Evolutionary conservation across 1,140 invertebrate species (phyloP).

Genomic region (Sinella curviseta): DNA sequence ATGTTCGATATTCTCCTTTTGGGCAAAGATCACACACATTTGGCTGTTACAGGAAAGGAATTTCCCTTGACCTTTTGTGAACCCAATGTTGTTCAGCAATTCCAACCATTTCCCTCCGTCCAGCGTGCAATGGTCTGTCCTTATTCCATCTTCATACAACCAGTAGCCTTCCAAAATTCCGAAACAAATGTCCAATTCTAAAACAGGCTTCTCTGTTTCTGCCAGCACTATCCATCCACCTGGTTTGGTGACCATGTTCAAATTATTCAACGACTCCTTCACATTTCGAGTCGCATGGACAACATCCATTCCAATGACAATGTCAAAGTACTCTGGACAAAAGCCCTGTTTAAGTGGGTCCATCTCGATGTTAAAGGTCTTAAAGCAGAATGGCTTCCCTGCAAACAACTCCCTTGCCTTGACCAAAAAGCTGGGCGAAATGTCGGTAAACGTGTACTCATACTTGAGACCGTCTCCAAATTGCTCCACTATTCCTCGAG

Average conservation of each 20-base stretch:
- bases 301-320: constrained; percentile 28
- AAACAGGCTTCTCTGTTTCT: neutral
- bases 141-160: neutral
- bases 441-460: constrained; percentile 30
- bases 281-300: constrained; percentile 27
- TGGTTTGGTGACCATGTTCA: constrained; percentile 7
- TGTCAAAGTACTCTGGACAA: constrained; percentile 19
- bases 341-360: constrained; percentile 30
- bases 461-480: neutral
- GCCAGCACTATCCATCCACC: neutral
- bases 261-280: neutral
- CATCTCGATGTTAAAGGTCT: constrained; percentile 22
- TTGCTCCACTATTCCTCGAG: neutral
- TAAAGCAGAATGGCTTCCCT: neutral
- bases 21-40: neutral
- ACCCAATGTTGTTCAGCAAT: neutral
- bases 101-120: neutral
- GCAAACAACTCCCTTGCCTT: constrained; percentile 22
- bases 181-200: neutral
- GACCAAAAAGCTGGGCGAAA: constrained; percentile 27
- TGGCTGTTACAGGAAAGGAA: neutral
- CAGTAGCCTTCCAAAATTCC: neutral
- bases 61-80: neutral
- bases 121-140: neutral
- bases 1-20: neutral